Conservation (phyloP, 2,113 vertebrate species). For the Erythrocebus patas region DNA sequence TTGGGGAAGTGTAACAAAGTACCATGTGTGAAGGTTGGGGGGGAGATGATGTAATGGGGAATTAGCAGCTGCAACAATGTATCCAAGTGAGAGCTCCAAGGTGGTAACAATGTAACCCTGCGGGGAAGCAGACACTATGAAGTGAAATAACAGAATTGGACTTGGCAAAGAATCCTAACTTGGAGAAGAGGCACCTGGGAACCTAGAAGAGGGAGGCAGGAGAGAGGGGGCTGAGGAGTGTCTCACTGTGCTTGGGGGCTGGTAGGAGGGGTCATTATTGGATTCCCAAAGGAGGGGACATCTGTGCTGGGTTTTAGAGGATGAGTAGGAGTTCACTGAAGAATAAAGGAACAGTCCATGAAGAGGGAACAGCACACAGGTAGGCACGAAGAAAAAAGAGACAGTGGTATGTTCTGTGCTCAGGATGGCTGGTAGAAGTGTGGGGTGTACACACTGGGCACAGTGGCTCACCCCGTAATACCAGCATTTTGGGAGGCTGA, state of each 20-base stretch:
- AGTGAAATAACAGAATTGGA: neutral
- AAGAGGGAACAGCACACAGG: neutral
- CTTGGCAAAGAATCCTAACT: neutral
- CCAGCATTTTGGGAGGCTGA: too few relatives aligned
- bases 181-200: neutral
- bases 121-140: neutral
- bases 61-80: constrained; percentile 5
- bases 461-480: too few relatives aligned
- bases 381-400: neutral
- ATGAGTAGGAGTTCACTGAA: neutral
- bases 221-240: neutral
- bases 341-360: neutral
- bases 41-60: constrained; percentile 55
- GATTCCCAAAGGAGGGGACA: neutral
- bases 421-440: neutral
- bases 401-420: neutral
- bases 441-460: rapidly evolving
- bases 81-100: constrained; percentile 10
- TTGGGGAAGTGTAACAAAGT: neutral
- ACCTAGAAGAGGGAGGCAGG: neutral
- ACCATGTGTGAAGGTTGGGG: neutral
- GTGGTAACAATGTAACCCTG: neutral
- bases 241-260: neutral
- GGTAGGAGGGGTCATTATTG: neutral
- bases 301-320: neutral